These are phyloP conservation scores for Ammodytes marinus DNA, from an alignment of 2,113 vertebrate genomes.

Conservation along the genomic window DNA sequence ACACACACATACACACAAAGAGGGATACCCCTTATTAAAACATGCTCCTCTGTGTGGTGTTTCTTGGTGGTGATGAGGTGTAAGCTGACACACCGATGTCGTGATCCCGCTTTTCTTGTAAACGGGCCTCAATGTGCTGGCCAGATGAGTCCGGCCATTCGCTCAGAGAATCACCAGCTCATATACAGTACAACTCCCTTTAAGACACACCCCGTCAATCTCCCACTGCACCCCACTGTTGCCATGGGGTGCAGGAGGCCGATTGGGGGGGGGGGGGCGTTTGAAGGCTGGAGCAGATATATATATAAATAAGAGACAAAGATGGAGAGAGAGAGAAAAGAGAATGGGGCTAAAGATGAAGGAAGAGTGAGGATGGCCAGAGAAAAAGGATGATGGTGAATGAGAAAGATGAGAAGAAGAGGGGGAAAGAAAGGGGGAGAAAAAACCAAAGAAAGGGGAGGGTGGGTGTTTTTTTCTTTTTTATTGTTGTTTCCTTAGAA, in stretches of 20 bases:
- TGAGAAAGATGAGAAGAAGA: slow-evolving; percentile 50
- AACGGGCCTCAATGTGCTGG: slow-evolving; percentile 55
- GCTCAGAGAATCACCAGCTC: slow-evolving; percentile 50
- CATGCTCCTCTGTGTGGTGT: not conserved
- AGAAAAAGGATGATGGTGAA: slow-evolving; percentile 44
- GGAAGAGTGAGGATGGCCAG: slow-evolving; percentile 30
- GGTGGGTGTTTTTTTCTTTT: slow-evolving; percentile 57
- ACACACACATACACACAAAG: slow-evolving; percentile 11
- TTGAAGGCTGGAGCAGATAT: slow-evolving; percentile 39
- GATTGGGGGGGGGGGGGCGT: slow-evolving; percentile 5
- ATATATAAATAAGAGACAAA: not conserved
- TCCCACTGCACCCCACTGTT: slow-evolving; percentile 27
- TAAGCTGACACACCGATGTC: slow-evolving; percentile 32
- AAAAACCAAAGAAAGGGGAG: slow-evolving; percentile 38
- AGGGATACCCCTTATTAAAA: slow-evolving; percentile 51
- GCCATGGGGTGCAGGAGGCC: slow-evolving; percentile 27
- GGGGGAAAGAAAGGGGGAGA: slow-evolving; percentile 12
- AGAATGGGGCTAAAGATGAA: slow-evolving; percentile 42
- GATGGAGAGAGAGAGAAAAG: slow-evolving; percentile 27
- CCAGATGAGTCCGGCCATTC: slow-evolving; percentile 64
- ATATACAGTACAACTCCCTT: slow-evolving; percentile 29
- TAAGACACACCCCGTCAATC: slow-evolving; percentile 36
- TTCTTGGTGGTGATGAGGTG: slow-evolving; percentile 25
- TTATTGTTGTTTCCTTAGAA: slow-evolving; percentile 69
- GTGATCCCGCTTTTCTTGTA: slow-evolving; percentile 33